Evolutionary conservation across 1,140 invertebrate genomes (phyloP), one percentile per base, ranked within the genome.

Genomic region (Saxidomus purpurata): DNA sequence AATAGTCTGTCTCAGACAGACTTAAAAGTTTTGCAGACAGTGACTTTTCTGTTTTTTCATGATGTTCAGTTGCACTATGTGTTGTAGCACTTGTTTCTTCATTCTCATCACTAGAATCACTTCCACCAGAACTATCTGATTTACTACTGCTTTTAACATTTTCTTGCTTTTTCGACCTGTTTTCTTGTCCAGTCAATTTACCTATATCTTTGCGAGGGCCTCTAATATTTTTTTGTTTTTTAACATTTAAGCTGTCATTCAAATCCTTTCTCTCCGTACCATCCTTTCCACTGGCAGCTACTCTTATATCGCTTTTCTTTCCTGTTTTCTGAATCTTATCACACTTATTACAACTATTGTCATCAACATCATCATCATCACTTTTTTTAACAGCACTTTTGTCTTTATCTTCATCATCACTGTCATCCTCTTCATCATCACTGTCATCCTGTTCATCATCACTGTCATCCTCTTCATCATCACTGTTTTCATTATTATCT

Each of bases 401-500:
- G 17, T 36, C 13, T n/a, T n/a, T 82, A 28, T 28, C 52, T 59
- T 22, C 38, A 40, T n/a, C 43, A 25, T 76, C 31, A 40, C 15
- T 15, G 31, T 82, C 28, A n/a, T 71, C n/a, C n/a, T n/a, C n/a
- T n/a, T n/a, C n/a, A n/a, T n/a, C n/a, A n/a, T 81, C 25, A 19
- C 79, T 80, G 38, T 43, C 47, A 49, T 80, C 80, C 22, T 49
- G n/a, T 19, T 80, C 31, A 55, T 86, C 89, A 34, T 91, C 85
- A 34, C 89, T 88, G 80, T 92, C 89, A 83, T 89, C 49, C 79
- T 93, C 90, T 82, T 69, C 83, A 87, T 96, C 94, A 82, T 94
- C 91, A 47, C 63, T 61, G 59, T 74, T 34, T 63, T 81, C 77
- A 52, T 43, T 49, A n/a, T 19, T 49, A 17, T 4, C 40, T 25